Base-by-base conservation (phyloP, 1,140 invertebrate genomes). In the Anastatus disparis region DNA sequence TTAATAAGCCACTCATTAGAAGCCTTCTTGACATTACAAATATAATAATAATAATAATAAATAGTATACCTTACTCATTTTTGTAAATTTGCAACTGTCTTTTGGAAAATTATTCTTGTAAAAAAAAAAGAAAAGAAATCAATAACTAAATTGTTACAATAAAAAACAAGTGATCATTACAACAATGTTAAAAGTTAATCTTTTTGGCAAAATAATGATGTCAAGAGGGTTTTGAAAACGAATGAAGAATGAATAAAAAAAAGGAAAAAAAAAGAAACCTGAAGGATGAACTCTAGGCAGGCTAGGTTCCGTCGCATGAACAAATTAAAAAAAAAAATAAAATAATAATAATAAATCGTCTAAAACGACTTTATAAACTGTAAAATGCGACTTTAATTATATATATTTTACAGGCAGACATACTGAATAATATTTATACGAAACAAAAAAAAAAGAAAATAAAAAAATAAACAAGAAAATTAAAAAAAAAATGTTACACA, bases 1-100 rank as follows among this genome's bases (percentile, higher is more conserved):
- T 80, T 77, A 79, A 80, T 79, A 81, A 81, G 74, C 72, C 75
- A 62, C 63, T 61, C 70, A 63, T 62, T 63, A 72, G 52, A 78
- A 77, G 74, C 74, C 76, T 80, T 77, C 75, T 77, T 74, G 76
- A 80, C 71, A 61, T 64, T 56, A 35, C 44, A 52, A 13, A 55
- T 15, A 35, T 35, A 31, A 35, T 13, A 55, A n/a, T 9, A 52
- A 29, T 12, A 52, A 58, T 20, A 22, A 40, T 40, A 35, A 22
- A 40, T 22, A 27, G 58, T 44, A 61, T 31, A 66, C 56, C 38
- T 31, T 40, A 44, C 40, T 22, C 27, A 12, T 61, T 22, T 24
- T 10, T 26, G 15, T 62, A n/a, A 26, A 59, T 26, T 44, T 44
- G 22, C 24, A 44, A 26, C 38, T 59, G 38, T 63, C 59, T 35